phyloP scores from a whole-genome alignment of 2,888 invertebrate genomes.

The Lycophotia porphyrea region DNA sequence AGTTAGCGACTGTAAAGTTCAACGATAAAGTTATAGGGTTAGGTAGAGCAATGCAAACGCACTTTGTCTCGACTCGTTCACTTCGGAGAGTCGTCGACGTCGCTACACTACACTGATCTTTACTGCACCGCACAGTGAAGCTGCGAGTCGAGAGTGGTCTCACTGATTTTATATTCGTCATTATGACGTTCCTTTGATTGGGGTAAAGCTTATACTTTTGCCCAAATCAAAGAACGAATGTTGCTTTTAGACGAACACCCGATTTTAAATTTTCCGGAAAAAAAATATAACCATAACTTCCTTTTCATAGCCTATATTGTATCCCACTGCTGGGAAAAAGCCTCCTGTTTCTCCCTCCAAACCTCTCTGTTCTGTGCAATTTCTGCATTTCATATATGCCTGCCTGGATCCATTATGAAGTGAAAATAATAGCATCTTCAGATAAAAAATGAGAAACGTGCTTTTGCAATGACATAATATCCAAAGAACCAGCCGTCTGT shows the following conservation, averaged over 20 bases:
- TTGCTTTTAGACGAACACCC: neutral
- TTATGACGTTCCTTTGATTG: neutral
- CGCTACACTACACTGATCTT: slow-evolving; percentile 27
- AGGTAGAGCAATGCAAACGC: slow-evolving; percentile 32
- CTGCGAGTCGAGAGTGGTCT: slow-evolving; percentile 1
- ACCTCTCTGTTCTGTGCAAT: too few species aligned
- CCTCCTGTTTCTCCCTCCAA: too few species aligned
- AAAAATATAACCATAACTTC: too few species aligned
- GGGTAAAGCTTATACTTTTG: neutral
- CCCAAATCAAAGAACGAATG: neutral
- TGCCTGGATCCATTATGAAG: neutral
- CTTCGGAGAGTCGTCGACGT: neutral
- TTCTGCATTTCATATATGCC: too few species aligned
- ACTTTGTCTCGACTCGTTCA: slow-evolving; percentile 16
- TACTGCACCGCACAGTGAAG: slow-evolving; percentile 23
- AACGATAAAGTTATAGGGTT: neutral
- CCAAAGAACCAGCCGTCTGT: neutral
- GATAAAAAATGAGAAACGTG: neutral
- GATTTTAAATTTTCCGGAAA: neutral
- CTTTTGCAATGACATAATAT: neutral
- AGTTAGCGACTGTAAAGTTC: neutral
- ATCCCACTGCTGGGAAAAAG: too few species aligned
- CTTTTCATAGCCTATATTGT: too few species aligned
- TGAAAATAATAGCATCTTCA: neutral
- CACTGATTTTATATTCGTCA: slow-evolving; percentile 27